Evolutionary conservation across 2,113 vertebrate genomes (phyloP), one percentile per base, ranked within the genome.

Genomic region (Platycercus adscitus): DNA sequence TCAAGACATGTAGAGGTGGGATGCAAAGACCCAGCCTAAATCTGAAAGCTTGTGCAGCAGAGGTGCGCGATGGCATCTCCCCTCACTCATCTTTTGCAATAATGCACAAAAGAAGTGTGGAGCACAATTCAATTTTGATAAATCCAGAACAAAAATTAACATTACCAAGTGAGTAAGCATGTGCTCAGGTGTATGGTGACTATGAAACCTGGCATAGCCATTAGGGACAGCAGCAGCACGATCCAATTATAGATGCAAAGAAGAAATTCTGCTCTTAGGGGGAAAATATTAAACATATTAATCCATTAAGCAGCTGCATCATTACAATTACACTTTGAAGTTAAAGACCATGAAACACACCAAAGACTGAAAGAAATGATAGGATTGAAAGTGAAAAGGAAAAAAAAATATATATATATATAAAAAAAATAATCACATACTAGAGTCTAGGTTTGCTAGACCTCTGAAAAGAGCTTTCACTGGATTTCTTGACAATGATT

Each of bases 251-350:
- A 76, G 72, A 89, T 77, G 92, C 70, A 91, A 93, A 95, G 83
- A 96, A 95, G 96, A 97, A 96, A 97, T 84, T 96, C 37, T 39
- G 43, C 66, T 96, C 90, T 97, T 94, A 55, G 68, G 94, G 77
- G 91, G 82, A 56, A 95, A 89, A 97, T 95, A 93, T 70, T 95
- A 96, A 95, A 95, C 63, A 81, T 60, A 94, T 46, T 77, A 93
- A 97, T 97, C 87, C 91, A 97, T 96, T 92, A 89, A 83, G 88
- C 80, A 73, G 76, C 81, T 91, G 84, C 58, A 97, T 89, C 86
- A 55, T 49, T 96, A 88, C 81, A 97, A 95, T 95, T 88, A 63
- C 65, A 95, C 95, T 96, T 97, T 96, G 96, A 97, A 96, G 94
- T 88, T 90, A 93, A 97, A 96, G 88, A 92, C 93, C 49, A 35